Percentiles rank a stretch among this genome's conserved stretches.
phyloP scores from a whole-genome alignment of 1,140 invertebrate genomes.

The Mercenaria mercenaria region DNA sequence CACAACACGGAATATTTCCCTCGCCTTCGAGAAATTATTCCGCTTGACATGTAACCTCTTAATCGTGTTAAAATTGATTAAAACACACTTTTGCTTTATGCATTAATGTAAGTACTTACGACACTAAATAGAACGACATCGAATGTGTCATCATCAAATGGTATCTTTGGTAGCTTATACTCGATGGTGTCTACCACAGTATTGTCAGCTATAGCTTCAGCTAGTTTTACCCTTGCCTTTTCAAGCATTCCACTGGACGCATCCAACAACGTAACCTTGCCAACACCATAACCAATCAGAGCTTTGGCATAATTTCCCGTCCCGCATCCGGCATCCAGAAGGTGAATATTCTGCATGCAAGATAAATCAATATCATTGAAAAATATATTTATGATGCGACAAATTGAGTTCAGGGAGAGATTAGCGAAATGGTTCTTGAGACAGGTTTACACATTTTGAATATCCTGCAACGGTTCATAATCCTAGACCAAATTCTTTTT shows the following conservation, averaged over 20 bases:
- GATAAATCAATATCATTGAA: neutral
- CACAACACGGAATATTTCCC: too few relatives aligned
- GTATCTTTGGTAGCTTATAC: neutral
- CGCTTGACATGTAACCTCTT: too few relatives aligned
- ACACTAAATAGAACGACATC: constrained; percentile 31
- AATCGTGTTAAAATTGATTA: too few relatives aligned
- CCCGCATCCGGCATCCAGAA: constrained; percentile 42
- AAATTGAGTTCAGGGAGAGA: too few relatives aligned
- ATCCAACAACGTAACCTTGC: constrained; percentile 13
- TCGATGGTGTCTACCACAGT: neutral
- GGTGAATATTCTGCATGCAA: neutral
- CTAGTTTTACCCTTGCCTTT: neutral
- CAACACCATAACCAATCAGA: neutral
- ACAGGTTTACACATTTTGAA: too few relatives aligned
- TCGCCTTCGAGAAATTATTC: too few relatives aligned
- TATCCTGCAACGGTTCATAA: too few relatives aligned
- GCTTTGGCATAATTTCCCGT: constrained; percentile 20
- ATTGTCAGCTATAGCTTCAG: neutral
- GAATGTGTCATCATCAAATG: neutral
- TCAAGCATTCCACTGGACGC: constrained; percentile 42
- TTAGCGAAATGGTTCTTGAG: too few relatives aligned
- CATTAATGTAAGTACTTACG: too few relatives aligned
- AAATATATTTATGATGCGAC: too few relatives aligned
- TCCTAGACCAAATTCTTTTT: too few relatives aligned
- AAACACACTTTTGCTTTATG: too few relatives aligned